phyloP scores from a whole-genome alignment of 2,797 vertebrate species.

The Pteropus rufus region DNA sequence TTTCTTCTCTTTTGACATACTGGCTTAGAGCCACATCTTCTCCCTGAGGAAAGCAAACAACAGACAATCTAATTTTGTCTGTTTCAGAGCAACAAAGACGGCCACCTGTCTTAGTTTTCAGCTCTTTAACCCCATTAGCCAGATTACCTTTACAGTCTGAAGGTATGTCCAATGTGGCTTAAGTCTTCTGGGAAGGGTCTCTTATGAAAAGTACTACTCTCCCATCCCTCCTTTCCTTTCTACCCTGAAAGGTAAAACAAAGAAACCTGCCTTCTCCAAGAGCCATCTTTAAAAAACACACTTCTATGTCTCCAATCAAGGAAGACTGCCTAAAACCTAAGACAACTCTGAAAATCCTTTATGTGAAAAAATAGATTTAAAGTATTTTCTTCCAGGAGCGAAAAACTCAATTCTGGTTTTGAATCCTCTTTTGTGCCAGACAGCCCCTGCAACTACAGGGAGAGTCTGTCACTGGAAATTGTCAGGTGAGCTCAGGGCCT shows the following conservation, averaged over 20 bases:
- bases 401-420: slow-evolving; percentile 11
- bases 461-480: background rate
- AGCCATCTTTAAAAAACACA: slow-evolving; percentile 32
- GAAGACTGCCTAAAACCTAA: slow-evolving; percentile 26
- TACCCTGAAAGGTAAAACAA: background rate
- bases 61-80: background rate
- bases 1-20: slow-evolving; percentile 13
- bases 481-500: background rate
- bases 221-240: background rate
- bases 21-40: slow-evolving; percentile 10
- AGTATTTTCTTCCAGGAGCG: slow-evolving; percentile 17
- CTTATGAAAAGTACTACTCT: background rate
- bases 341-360: background rate
- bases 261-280: background rate
- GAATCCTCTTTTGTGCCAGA: slow-evolving; percentile 16
- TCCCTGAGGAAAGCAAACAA: background rate
- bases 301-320: slow-evolving; percentile 25
- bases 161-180: background rate
- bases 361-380: slow-evolving; percentile 37
- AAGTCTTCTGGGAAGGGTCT: background rate
- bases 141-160: background rate
- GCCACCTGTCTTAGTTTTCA: slow-evolving; percentile 29
- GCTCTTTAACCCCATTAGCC: slow-evolving; percentile 6
- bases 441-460: background rate
- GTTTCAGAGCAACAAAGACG: slow-evolving; percentile 11